Conservation (phyloP, 1,140 invertebrate genomes). For the Thaumatotibia leucotreta region DNA sequence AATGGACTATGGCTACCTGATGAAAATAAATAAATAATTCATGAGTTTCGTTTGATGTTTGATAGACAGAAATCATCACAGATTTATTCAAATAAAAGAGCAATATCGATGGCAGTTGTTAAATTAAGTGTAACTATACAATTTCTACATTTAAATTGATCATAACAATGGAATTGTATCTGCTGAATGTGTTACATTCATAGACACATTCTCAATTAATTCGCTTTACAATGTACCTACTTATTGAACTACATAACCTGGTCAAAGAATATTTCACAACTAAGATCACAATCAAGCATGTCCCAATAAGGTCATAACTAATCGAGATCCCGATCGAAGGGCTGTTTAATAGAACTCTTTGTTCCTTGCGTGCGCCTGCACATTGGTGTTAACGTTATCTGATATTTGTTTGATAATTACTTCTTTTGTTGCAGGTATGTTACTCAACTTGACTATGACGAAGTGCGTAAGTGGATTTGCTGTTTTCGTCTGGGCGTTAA, state of each 20-base stretch:
- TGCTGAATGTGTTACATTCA: no score
- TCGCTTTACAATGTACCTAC: not conserved
- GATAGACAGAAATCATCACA: no score
- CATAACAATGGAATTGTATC: no score
- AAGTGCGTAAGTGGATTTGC: constrained; percentile 18
- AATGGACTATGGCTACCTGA: no score
- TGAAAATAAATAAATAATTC: no score
- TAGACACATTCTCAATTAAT: not conserved
- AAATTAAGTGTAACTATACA: no score
- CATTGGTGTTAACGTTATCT: constrained; percentile 26
- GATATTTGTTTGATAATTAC: constrained; percentile 33
- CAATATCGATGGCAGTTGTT: no score
- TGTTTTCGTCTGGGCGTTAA: not conserved
- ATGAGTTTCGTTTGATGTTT: no score
- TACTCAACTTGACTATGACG: constrained; percentile 27
- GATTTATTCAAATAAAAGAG: no score
- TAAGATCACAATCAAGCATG: constrained; percentile 1
- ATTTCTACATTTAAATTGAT: no score
- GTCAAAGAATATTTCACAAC: not conserved
- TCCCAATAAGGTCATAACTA: constrained; percentile 9
- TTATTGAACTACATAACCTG: not conserved
- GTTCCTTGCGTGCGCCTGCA: constrained; percentile 15
- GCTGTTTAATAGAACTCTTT: constrained; percentile 12
- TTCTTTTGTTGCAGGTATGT: constrained; percentile 60
- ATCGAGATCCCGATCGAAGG: constrained; percentile 8